Conservation (phyloP, 2,888 invertebrate genomes). For the Papilio demoleus region DNA sequence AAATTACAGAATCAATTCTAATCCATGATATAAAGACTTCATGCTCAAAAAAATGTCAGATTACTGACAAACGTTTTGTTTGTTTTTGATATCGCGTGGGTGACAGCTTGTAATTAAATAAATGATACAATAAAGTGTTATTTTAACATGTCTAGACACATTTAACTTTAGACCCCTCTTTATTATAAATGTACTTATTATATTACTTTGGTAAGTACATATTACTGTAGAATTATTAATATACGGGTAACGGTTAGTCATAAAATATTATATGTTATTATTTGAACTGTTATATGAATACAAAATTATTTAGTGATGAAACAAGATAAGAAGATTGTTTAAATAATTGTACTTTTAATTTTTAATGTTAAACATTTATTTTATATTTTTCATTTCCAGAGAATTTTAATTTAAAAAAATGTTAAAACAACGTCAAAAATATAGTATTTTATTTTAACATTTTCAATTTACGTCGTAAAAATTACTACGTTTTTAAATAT, state of each 20-base stretch:
- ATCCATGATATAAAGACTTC: no score
- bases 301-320: background rate
- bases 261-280: constrained; percentile 18
- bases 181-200: constrained; percentile 34
- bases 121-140: constrained; percentile 12
- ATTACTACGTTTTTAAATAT: background rate
- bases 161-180: constrained; percentile 29
- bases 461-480: background rate
- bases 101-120: no score
- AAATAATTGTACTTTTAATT: no score
- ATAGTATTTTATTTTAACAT: background rate
- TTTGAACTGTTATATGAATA: constrained; percentile 12
- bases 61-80: no score
- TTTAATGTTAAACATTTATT: no score
- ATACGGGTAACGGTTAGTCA: background rate
- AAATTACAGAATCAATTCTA: no score
- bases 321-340: no score
- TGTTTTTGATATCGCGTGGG: no score
- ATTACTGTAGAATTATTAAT: constrained; percentile 14
- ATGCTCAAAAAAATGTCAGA: no score
- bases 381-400: background rate
- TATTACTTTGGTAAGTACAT: constrained; percentile 17
- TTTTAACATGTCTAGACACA: constrained; percentile 36
- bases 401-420: background rate
- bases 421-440: background rate